Evolutionary conservation across 2,888 invertebrate species (phyloP).

Genomic region (Hybos culiciformis): DNA sequence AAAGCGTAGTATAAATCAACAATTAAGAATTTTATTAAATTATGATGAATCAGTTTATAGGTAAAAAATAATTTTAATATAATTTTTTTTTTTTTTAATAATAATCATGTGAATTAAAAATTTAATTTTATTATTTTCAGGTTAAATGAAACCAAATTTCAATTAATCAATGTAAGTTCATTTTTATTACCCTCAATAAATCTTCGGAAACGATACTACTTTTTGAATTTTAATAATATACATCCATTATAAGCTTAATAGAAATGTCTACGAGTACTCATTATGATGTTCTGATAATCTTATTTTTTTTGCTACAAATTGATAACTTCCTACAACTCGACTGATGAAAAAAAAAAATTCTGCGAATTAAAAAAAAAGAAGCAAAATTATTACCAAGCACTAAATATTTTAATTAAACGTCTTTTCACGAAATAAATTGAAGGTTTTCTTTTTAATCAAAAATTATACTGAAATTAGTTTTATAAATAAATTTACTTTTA

Average conservation of each 20-base stretch:
- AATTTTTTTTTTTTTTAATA: not conserved
- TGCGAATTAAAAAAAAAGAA: too few species aligned
- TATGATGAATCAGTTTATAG: slow-evolving; percentile 82
- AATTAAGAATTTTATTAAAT: slow-evolving; percentile 66
- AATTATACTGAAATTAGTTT: too few species aligned
- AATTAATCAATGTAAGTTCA: slow-evolving; percentile 72
- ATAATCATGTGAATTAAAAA: not conserved
- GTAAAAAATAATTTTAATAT: slow-evolving; percentile 39
- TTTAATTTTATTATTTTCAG: slow-evolving; percentile 39
- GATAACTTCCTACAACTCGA: too few species aligned
- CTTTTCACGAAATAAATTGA: too few species aligned
- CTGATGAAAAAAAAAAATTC: too few species aligned
- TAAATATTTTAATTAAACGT: too few species aligned
- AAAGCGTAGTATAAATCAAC: slow-evolving; percentile 68
- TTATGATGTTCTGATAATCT: not conserved
- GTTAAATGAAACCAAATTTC: slow-evolving; percentile 68
- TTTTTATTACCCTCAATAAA: not conserved
- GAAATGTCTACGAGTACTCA: not conserved
- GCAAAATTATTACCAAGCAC: too few species aligned
- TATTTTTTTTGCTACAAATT: not conserved
- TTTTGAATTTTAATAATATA: not conserved
- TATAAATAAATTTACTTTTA: too few species aligned
- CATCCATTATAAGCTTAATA: not conserved
- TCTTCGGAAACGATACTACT: not conserved
- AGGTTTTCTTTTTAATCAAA: too few species aligned